Base-by-base conservation (phyloP, 2,797 vertebrate species). In the Acanthiza pusilla region DNA sequence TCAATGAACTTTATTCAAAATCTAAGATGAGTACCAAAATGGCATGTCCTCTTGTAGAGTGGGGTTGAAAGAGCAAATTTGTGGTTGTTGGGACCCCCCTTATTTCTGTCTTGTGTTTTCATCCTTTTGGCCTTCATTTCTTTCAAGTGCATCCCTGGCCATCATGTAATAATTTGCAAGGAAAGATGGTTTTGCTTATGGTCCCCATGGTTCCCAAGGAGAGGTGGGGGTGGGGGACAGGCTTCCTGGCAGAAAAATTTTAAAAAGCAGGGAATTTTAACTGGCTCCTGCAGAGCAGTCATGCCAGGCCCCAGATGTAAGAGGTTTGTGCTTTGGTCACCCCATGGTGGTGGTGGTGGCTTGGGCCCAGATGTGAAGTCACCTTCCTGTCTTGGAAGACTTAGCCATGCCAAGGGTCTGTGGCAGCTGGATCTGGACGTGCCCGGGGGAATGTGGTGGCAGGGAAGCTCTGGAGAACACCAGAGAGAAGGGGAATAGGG, bases 361-460 rank as follows among this genome's bases (percentile, higher is more conserved):
- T 53, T 66, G 71, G 20, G n/a, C 20, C 17, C n/a, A 58, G 5
- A 14, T 15, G 18, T 38, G 55, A 16, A 70, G 16, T 70, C 40
- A 51, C 47, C 26, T 77, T 80, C 26, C 54, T 13, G 2, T 42
- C 4, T 36, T 36, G 36, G 36, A 36, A 36, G 5, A 13, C 57
- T 4, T 7, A 7, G 48, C 57, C 51, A 29, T 66, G 60, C 55
- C 3, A 0, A 43, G 63, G 36, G 15, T 16, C 36, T 0, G 0
- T 30, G 40, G 32, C 25, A 88, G 47, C 58, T 19, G 36, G 51
- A 76, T 63, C 70, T 14, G 3, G 32, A 13, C 0, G 0, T 82
- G 27, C 27, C 54, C 3, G 2, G n/a, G n/a, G 54, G n/a, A 11
- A 5, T 0, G 1, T 0, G 1, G 47, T 8, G 8, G 7, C 43